Evolutionary conservation across 2,797 vertebrate species (phyloP), one percentile per base, ranked within the genome.

Genomic region (Enteromius fasciolatus): DNA sequence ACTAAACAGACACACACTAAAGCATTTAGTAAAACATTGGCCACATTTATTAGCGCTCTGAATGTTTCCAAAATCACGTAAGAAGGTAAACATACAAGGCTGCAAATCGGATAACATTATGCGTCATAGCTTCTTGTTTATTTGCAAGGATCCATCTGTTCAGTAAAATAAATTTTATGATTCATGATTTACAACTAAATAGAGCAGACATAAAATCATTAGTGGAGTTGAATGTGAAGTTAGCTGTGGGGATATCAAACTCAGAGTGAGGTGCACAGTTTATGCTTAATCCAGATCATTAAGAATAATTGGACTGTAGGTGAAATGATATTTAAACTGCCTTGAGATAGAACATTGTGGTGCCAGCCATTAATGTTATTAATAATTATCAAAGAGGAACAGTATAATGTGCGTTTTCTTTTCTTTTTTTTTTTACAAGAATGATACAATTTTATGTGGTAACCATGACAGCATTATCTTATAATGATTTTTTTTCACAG

Each of bases 81-180:
- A 74, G 72, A 57, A 23, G 50, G 28, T 57, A 14, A 74, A 54
- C 70, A 12, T 33, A 18, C 3, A 12, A 73, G 3, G 6, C 11
- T 8, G 5, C 28, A 33, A 52, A 12, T 5, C 11, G 46, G 44
- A 54, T 39, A 17, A 54, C 8, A 4, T 15, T 10, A 28, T 78
- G 25, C 3, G 14, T 78, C 48, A 80, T 36, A 80, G 33, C 7
- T 78, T 64, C 48, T 57, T 57, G 15, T 44, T 57, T 57, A 28
- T 69, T 78, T 54, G 14, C 23, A n/a, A 61, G 25, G 0, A 46
- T 46, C 50, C 52, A 70, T 70, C 28, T 78, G 73, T 75, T 75
- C 14, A 31, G n/a, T 41, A 25, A 41, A 59, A 12, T 20, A 76
- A 0, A 61, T 46, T 63, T 20, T 20, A 61, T 46, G 57, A 61